phyloP scores from a whole-genome alignment of 2,797 vertebrate genomes.

The Enteromius unitaeniatus region DNA sequence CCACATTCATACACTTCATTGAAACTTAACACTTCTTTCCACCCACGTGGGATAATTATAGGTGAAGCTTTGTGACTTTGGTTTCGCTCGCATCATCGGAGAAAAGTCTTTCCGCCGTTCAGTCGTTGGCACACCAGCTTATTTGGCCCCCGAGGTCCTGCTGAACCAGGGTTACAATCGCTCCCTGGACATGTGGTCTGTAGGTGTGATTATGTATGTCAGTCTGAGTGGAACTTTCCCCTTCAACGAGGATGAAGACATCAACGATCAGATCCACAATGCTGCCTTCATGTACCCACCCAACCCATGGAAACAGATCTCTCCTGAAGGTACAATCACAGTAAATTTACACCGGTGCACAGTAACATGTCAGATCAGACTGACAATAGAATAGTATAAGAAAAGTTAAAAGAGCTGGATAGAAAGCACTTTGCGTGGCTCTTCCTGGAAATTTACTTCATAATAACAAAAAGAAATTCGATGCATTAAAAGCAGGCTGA shows the following conservation, averaged over 20 bases:
- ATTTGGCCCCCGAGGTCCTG: slow-evolving; percentile 90
- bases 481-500: slow-evolving; percentile 44
- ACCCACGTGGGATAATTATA: slow-evolving; percentile 56
- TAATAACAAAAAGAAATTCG: slow-evolving; percentile 23
- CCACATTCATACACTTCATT: neutral
- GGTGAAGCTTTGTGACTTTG: slow-evolving; percentile 94
- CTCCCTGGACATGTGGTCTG: slow-evolving; percentile 94
- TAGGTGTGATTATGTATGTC: slow-evolving; percentile 94
- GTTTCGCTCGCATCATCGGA: slow-evolving; percentile 92
- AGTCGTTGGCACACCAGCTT: slow-evolving; percentile 90
- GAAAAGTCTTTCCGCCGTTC: slow-evolving; percentile 94
- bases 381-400: neutral
- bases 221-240: slow-evolving; percentile 93
- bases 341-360: neutral
- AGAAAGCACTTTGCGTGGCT: neutral
- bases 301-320: slow-evolving; percentile 91
- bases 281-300: slow-evolving; percentile 94
- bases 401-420: slow-evolving; percentile 2
- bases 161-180: slow-evolving; percentile 94
- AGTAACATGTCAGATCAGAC: neutral
- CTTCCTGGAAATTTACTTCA: slow-evolving; percentile 5
- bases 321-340: slow-evolving; percentile 79
- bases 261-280: slow-evolving; percentile 94
- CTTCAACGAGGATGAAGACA: slow-evolving; percentile 94
- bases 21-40: slow-evolving; percentile 51